Percentiles rank a stretch among this genome's conserved stretches.
phyloP scores from a whole-genome alignment of 1,140 invertebrate genomes.

The Tribolium castaneum region DNA sequence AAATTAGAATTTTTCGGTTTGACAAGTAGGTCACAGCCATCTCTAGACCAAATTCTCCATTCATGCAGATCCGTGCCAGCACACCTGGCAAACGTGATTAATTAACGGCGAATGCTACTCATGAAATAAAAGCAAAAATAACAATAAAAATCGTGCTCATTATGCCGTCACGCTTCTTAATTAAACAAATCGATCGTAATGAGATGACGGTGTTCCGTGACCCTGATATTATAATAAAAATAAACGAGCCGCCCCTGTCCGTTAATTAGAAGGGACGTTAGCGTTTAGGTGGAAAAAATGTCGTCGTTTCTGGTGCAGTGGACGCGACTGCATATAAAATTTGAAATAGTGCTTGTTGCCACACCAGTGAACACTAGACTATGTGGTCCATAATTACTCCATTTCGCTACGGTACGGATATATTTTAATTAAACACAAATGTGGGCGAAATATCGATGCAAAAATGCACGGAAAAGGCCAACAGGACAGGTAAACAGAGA shows the following conservation, averaged over 20 bases:
- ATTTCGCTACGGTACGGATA: background rate
- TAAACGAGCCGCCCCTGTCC: background rate
- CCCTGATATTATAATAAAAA: background rate
- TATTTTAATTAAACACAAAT: background rate
- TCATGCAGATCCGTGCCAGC: background rate
- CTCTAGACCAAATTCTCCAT: background rate
- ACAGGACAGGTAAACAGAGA: no score
- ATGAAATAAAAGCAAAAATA: background rate
- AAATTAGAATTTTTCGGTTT: background rate
- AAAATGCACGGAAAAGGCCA: background rate
- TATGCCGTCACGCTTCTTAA: background rate
- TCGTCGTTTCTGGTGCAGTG: background rate
- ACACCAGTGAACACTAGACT: background rate
- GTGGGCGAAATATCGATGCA: background rate
- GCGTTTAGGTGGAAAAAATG: background rate
- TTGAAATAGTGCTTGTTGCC: background rate
- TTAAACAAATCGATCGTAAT: conserved; percentile 24
- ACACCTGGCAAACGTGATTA: conserved; percentile 3
- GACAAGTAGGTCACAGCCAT: background rate
- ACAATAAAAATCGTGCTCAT: background rate
- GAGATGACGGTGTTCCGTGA: background rate
- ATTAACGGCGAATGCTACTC: background rate
- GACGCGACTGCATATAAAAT: background rate
- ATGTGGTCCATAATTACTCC: background rate
- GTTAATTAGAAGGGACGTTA: background rate